These are phyloP conservation scores for Sebastolobus alascanus DNA, from an alignment of 2,797 vertebrate genomes.

Conservation along the genomic window DNA sequence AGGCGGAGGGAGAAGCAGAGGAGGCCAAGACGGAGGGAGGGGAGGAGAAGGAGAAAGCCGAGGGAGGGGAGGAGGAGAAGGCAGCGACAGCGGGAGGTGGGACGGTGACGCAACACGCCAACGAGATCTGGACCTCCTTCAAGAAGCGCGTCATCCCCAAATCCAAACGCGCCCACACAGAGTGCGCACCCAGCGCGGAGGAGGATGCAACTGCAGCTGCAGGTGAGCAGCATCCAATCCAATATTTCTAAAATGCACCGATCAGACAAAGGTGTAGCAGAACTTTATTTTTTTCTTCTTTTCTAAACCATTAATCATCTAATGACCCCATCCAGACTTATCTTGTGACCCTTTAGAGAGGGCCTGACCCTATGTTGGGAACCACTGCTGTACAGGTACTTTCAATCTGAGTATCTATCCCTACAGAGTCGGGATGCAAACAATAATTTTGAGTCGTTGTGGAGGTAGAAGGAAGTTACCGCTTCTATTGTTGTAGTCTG, in stretches of 20 bases:
- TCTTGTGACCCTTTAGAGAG: not conserved
- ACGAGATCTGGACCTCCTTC: conserved; percentile 88
- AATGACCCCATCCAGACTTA: not conserved
- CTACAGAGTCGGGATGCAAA: not conserved
- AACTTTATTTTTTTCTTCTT: not conserved
- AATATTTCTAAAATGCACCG: not conserved
- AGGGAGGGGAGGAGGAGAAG: conserved; percentile 68
- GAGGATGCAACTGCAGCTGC: conserved; percentile 71
- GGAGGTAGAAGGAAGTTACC: too few species aligned
- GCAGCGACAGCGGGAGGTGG: conserved; percentile 46
- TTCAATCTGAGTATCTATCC: not conserved
- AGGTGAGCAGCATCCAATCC: conserved; percentile 45
- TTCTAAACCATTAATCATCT: not conserved
- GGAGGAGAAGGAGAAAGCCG: conserved; percentile 61
- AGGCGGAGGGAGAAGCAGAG: conserved; percentile 45
- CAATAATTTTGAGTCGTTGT: too few species aligned
- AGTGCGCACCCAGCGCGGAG: conserved; percentile 73
- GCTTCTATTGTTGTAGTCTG: too few species aligned
- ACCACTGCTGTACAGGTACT: not conserved
- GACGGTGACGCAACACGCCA: conserved; percentile 84
- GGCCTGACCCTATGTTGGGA: not conserved
- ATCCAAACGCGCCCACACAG: conserved; percentile 82
- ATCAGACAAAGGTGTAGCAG: not conserved
- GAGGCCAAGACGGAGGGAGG: conserved; percentile 57
- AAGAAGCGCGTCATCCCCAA: conserved; percentile 88